These are phyloP conservation scores for Lochmaea capreae DNA, from an alignment of 2,888 invertebrate genomes.

Conservation along the genomic window DNA sequence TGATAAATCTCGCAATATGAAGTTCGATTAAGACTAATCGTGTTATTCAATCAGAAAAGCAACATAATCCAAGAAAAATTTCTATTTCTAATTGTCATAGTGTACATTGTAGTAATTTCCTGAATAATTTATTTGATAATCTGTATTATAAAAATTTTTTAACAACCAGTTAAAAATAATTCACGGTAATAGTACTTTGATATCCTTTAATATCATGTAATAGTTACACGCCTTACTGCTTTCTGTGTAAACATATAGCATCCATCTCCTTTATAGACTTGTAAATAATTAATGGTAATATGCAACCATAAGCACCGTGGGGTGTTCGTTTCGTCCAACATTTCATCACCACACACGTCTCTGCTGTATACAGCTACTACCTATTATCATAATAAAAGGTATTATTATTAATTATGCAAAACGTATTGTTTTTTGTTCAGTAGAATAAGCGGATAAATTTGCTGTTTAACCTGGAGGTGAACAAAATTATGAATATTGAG, in stretches of 20 bases:
- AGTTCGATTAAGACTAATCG: no score
- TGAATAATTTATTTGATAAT: no score
- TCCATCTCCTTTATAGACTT: conserved; percentile 8
- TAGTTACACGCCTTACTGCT: not conserved
- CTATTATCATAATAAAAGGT: not conserved
- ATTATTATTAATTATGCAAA: conserved; percentile 1
- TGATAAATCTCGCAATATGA: no score
- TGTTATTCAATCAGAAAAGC: no score
- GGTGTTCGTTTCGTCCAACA: conserved; percentile 10
- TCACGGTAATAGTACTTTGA: not conserved
- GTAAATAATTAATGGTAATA: conserved; percentile 20
- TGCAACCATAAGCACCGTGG: conserved; percentile 24
- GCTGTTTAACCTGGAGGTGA: not conserved
- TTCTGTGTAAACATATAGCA: not conserved
- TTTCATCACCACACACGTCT: conserved; percentile 18
- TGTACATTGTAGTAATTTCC: no score
- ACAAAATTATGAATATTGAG: not conserved
- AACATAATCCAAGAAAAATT: no score
- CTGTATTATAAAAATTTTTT: no score
- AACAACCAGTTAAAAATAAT: no score
- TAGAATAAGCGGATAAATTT: not conserved
- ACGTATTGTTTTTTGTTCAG: not conserved
- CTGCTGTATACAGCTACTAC: conserved; percentile 7
- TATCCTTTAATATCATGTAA: conserved; percentile 15
- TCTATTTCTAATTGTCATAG: no score